A percentile compares a stretch with the other conserved stretches of the same genome.
phyloP scores from a whole-genome alignment of 2,113 vertebrate species.

The Porphyrio hochstetteri region DNA sequence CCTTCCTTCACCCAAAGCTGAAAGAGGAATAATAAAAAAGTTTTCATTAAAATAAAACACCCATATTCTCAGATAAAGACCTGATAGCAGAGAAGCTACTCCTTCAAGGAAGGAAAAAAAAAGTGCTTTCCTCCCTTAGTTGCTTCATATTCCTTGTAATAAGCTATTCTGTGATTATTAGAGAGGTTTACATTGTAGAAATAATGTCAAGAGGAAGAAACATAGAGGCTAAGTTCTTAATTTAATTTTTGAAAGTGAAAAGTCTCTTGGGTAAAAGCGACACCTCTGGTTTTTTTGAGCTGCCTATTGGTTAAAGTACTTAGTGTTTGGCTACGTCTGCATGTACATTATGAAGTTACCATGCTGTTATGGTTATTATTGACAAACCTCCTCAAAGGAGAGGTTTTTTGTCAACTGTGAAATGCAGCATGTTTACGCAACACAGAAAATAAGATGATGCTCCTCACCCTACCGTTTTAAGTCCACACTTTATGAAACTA shows the following conservation, averaged over 20 bases:
- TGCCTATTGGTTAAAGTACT: background rate
- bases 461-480: constrained; percentile 54
- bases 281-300: background rate
- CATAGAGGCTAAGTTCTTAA: background rate
- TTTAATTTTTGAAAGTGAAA: background rate
- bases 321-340: background rate
- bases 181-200: background rate
- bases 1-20: background rate
- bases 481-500: constrained; percentile 45
- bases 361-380: background rate
- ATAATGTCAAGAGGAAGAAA: background rate
- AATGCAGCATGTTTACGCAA: constrained; percentile 45
- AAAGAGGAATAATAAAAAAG: background rate
- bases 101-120: background rate
- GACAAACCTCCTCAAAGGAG: constrained; percentile 52
- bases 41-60: background rate
- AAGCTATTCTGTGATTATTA: background rate
- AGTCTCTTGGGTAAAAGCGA: background rate
- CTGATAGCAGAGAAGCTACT: background rate
- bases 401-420: constrained; percentile 17
- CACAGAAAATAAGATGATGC: constrained; percentile 54
- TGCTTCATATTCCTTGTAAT: background rate
- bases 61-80: background rate
- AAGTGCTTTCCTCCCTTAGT: background rate
- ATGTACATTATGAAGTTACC: background rate